Evolutionary conservation across 2,797 vertebrate species (phyloP), one percentile per base, ranked within the genome.

Genomic region (Chaetophractus vellerosus): DNA sequence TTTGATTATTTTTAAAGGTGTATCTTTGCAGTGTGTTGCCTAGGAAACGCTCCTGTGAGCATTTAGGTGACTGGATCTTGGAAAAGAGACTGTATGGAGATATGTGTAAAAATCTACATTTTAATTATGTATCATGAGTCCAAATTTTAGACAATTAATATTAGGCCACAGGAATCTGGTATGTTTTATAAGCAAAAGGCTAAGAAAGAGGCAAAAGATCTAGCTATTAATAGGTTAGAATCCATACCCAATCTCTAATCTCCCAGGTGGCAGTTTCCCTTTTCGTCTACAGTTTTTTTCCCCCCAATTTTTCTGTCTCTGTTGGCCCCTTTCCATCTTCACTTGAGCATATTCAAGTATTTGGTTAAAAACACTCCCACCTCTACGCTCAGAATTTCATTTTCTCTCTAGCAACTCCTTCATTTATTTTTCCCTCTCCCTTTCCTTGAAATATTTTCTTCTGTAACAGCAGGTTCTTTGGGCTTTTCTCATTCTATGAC

Each of bases 61-160:
- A 15, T 85, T 66, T 55, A 79, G 31, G 36, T 79, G 69, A 82
- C 21, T 85, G 3, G 64, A 72, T 33, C 31, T 76, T 41, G 12
- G 48, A 26, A 72, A 90, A 90, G 31, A 78, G 21, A 88, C n/a
- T 78, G 21, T 28, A 9, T 11, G 74, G 33, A 84, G 4, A 72
- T 78, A 61, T 15, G 41, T 66, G 2, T 80, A 63, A 90, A 91
- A 80, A 36, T 7, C 6, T 28, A 81, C 1, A 12, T 74, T 83
- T 79, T 93, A 33, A 80, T 64, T 64, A 21, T 74, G 15, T 36
- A 2, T n/a, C 52, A 38, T 75, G 19, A 38, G 8, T 68, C 21
- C 50, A 87, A 69, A 66, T 33, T 88, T 36, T 38, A 23, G 88
- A 90, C 36, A 78, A 55, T 91, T 83, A 80, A 57, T 63, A 74